Percentiles rank a stretch among this genome's conserved stretches.
These are phyloP conservation scores for Tragelaphus imberbis DNA, from an alignment of 2,113 vertebrate genomes.

Conservation along the genomic window DNA sequence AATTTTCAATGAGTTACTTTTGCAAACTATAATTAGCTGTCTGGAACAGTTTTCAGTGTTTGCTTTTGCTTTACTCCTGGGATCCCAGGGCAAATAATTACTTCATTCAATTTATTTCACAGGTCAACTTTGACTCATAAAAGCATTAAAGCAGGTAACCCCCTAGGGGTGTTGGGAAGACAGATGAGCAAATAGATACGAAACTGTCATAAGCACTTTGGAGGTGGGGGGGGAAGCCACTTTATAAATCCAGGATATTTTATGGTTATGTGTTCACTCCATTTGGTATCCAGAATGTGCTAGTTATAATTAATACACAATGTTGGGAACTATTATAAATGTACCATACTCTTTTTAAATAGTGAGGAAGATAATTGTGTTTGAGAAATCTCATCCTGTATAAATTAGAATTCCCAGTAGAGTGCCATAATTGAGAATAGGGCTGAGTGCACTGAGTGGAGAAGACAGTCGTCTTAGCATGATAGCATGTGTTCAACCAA, in stretches of 20 bases:
- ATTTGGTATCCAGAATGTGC: constrained; percentile 40
- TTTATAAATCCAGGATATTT: constrained; percentile 48
- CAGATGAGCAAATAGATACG: constrained; percentile 33
- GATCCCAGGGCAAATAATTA: constrained; percentile 48
- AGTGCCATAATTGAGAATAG: neutral
- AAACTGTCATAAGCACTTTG: constrained; percentile 37
- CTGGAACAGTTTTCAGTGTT: constrained; percentile 11
- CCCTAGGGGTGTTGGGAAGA: neutral
- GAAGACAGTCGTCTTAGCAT: neutral
- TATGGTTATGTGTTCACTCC: constrained; percentile 1
- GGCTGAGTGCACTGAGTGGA: neutral
- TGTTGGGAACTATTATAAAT: constrained; percentile 28
- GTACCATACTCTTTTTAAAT: constrained; percentile 10
- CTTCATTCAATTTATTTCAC: constrained; percentile 57
- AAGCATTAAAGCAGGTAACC: constrained; percentile 56
- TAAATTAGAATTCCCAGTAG: constrained; percentile 41
- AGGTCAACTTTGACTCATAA: constrained; percentile 55
- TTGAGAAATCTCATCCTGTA: neutral
- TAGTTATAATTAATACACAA: constrained; percentile 36
- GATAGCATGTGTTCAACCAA: neutral
- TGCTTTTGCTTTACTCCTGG: constrained; percentile 43
- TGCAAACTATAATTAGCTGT: constrained; percentile 23
- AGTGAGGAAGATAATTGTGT: constrained; percentile 37
- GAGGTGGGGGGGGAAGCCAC: neutral
- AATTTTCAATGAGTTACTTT: neutral